Conservation (phyloP, 1,140 invertebrate genomes). For the Streblospio benedicti region DNA sequence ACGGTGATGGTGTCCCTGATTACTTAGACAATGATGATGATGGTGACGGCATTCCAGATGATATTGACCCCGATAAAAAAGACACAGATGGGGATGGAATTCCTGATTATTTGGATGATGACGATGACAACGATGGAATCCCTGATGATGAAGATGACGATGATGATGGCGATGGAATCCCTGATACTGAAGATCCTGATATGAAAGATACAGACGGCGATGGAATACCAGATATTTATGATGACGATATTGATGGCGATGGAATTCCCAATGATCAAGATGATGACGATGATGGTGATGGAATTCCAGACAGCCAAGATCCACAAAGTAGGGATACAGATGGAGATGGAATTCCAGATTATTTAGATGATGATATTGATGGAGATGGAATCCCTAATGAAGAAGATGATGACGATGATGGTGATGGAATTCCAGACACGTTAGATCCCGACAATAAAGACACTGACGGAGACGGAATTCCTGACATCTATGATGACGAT, state of each 20-base stretch:
- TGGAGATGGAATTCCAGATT: slow-evolving; percentile 35
- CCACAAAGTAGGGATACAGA: slow-evolving; percentile 30
- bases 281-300: slow-evolving; percentile 30
- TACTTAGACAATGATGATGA: slow-evolving; percentile 16
- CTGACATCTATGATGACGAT: slow-evolving; percentile 18
- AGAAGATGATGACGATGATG: slow-evolving; percentile 29
- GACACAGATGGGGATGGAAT: slow-evolving; percentile 10
- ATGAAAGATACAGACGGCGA: slow-evolving; percentile 7
- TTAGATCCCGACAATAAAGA: slow-evolving; percentile 27
- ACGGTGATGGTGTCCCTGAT: slow-evolving; percentile 24
- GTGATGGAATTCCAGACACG: slow-evolving; percentile 34
- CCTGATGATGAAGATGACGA: slow-evolving; percentile 21
- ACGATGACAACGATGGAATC: slow-evolving; percentile 13
- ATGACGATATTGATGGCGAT: slow-evolving; percentile 32
- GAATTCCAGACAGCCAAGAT: slow-evolving; percentile 28
- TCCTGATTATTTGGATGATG: slow-evolving; percentile 8
- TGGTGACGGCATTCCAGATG: slow-evolving; percentile 6
- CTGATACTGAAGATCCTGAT: slow-evolving; percentile 15
- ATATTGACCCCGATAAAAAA: not conserved
- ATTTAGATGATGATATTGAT: slow-evolving; percentile 24
- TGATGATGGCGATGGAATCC: slow-evolving; percentile 20
- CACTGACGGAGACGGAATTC: slow-evolving; percentile 22
- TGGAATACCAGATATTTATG: slow-evolving; percentile 12
- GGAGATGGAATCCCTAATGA: slow-evolving; percentile 34
- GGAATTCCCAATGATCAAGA: slow-evolving; percentile 28